These are phyloP conservation scores for Indri indri DNA, from an alignment of 2,113 vertebrate species.

Conservation along the genomic window DNA sequence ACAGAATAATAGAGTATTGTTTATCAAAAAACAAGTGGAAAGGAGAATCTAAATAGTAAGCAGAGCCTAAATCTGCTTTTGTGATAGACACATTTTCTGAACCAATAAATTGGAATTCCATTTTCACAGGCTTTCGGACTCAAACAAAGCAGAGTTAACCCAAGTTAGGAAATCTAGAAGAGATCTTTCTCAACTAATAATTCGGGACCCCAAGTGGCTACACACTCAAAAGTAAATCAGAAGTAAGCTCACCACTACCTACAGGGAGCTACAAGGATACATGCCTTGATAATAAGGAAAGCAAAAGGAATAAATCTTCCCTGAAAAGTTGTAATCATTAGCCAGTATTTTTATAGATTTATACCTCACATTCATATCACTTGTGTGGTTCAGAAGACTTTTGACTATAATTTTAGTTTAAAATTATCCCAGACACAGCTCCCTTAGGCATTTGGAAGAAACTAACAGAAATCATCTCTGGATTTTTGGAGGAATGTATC, in stretches of 20 bases:
- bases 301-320: neutral
- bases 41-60: neutral
- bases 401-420: neutral
- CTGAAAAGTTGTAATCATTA: neutral
- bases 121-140: neutral
- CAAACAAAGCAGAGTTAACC: neutral
- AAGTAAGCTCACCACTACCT: neutral
- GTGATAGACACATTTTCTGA: neutral
- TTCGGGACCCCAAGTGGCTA: neutral
- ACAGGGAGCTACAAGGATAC: neutral
- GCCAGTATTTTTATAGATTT: neutral
- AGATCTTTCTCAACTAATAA: neutral
- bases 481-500: neutral
- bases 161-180: neutral
- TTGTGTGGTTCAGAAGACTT: neutral
- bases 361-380: neutral
- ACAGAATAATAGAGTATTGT: constrained; percentile 47
- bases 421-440: neutral
- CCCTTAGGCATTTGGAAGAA: neutral
- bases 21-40: constrained; percentile 5
- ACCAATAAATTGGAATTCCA: neutral
- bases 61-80: neutral
- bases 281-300: neutral
- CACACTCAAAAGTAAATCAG: neutral
- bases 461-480: neutral